Percentiles rank a stretch among this genome's conserved stretches.
Conservation (phyloP, 2,888 invertebrate species). For the Nephrotoma flavescens region DNA sequence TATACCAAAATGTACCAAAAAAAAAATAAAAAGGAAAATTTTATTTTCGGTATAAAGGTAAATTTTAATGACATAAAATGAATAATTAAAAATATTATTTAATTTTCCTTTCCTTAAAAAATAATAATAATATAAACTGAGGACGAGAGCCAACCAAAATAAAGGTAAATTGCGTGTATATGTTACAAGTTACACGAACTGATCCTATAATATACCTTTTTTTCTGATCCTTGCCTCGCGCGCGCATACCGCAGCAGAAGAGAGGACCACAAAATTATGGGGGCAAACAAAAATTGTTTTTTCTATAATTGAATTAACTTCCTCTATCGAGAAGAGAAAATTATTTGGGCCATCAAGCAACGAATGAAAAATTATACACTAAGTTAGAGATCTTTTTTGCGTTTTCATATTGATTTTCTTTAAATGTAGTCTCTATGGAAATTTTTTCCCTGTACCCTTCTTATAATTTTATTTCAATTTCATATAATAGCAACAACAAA, state of each 20-base stretch:
- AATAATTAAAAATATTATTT: neutral
- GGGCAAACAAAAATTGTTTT: neutral
- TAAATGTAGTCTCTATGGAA: neutral
- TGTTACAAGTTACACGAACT: neutral
- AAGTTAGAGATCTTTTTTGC: neutral
- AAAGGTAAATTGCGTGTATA: neutral
- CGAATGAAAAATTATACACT: neutral
- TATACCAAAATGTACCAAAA: neutral
- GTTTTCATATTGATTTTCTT: neutral
- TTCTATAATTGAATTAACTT: neutral
- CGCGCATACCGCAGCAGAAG: neutral
- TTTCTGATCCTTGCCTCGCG: too few relatives aligned
- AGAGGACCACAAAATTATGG: neutral
- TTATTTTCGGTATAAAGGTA: neutral
- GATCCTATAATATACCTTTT: too few relatives aligned
- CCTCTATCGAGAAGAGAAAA: neutral
- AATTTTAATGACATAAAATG: neutral
- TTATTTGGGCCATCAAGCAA: neutral
- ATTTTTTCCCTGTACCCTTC: neutral
- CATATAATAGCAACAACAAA: neutral
- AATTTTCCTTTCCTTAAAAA: neutral
- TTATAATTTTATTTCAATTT: neutral
- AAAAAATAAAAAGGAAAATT: neutral
- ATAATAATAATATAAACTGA: neutral
- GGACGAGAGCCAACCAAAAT: neutral